Conservation (phyloP, 2,888 invertebrate species). For the Diaphora mendica region DNA sequence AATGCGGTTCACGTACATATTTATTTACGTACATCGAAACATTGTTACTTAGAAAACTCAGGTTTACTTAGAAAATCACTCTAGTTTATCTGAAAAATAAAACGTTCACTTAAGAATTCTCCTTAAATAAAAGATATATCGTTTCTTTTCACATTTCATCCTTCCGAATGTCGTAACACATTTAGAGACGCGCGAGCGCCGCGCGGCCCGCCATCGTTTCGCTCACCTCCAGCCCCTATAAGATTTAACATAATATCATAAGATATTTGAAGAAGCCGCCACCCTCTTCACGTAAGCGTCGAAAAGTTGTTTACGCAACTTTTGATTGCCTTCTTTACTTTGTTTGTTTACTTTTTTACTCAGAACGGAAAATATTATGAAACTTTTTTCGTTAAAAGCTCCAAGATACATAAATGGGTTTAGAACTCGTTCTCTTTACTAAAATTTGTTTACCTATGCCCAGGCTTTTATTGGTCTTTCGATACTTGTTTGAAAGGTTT, state of each 20-base stretch:
- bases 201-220: slow-evolving; percentile 30
- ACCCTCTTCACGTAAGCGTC: slow-evolving; percentile 70
- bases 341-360: slow-evolving; percentile 82
- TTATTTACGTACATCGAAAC: neutral
- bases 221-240: slow-evolving; percentile 57
- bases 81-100: slow-evolving; percentile 19
- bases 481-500: slow-evolving; percentile 47
- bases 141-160: slow-evolving; percentile 43
- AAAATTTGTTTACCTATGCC: slow-evolving; percentile 66
- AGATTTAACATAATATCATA: slow-evolving; percentile 70
- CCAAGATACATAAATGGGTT: slow-evolving; percentile 79
- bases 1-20: neutral
- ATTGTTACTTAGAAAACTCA: no score
- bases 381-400: slow-evolving; percentile 82
- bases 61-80: neutral
- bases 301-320: slow-evolving; percentile 81
- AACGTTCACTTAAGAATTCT: slow-evolving; percentile 35
- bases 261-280: slow-evolving; percentile 59
- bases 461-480: slow-evolving; percentile 60
- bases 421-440: slow-evolving; percentile 64
- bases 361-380: slow-evolving; percentile 77
- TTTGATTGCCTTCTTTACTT: slow-evolving; percentile 82
- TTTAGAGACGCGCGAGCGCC: slow-evolving; percentile 48
- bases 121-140: slow-evolving; percentile 53
- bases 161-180: slow-evolving; percentile 57